Evolutionary conservation across 2,113 vertebrate species (phyloP).

Genomic region (Sebastes fasciatus): DNA sequence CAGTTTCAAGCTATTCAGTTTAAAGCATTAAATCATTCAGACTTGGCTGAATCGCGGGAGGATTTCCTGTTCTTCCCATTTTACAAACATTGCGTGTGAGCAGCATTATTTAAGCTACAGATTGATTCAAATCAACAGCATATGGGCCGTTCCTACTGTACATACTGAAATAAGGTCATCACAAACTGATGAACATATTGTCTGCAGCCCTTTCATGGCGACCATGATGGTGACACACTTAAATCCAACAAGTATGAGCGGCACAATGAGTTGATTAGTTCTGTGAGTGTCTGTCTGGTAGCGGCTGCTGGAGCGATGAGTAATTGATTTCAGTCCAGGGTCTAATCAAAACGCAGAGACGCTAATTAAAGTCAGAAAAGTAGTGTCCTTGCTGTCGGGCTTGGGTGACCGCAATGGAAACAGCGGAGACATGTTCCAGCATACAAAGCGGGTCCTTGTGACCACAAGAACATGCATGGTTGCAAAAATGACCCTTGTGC

Average conservation of each 20-base stretch:
- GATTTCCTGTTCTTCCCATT: not conserved
- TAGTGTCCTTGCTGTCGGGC: constrained; percentile 71
- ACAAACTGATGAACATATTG: not conserved
- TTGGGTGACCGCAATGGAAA: constrained; percentile 59
- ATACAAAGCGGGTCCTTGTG: constrained; percentile 54
- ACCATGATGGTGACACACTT: constrained; percentile 38
- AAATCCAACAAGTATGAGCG: constrained; percentile 29
- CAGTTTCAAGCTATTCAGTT: not conserved
- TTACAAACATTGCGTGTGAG: not conserved
- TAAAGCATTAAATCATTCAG: not conserved
- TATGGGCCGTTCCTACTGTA: not conserved
- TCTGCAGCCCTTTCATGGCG: constrained; percentile 10
- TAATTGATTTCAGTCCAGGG: constrained; percentile 73
- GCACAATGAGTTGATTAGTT: constrained; percentile 44
- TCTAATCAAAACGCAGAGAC: constrained; percentile 65
- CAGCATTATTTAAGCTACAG: not conserved
- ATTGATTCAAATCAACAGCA: not conserved
- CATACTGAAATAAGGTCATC: constrained; percentile 10
- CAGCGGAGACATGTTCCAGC: constrained; percentile 11
- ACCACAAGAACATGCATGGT: constrained; percentile 27
- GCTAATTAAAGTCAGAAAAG: constrained; percentile 74
- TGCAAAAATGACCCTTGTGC: constrained; percentile 36
- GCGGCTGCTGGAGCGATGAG: constrained; percentile 48
- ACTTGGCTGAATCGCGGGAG: not conserved
- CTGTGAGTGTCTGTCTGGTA: constrained; percentile 20